These are phyloP conservation scores for Chalcosyrphus nemorum DNA, from an alignment of 2,888 invertebrate species.

Conservation along the genomic window DNA sequence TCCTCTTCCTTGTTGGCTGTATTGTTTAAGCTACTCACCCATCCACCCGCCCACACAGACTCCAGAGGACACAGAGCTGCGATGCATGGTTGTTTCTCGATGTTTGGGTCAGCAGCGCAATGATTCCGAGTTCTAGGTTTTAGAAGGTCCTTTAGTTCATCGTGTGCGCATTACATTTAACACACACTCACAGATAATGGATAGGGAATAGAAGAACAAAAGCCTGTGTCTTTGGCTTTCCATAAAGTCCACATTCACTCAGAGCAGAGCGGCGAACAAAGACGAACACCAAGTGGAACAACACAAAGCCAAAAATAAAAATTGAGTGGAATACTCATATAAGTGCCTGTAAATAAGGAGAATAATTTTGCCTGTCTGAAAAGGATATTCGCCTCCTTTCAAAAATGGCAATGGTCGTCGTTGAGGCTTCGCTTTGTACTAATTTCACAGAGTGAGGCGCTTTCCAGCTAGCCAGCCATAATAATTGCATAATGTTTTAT, in stretches of 20 bases:
- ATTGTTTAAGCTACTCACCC: slow-evolving; percentile 41
- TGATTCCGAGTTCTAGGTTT: slow-evolving; percentile 5
- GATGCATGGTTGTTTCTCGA: slow-evolving; percentile 12
- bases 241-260: slow-evolving; percentile 51
- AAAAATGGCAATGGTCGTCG: slow-evolving; percentile 22
- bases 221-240: slow-evolving; percentile 38
- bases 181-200: slow-evolving; percentile 18
- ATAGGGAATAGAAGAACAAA: slow-evolving; percentile 42
- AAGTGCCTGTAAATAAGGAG: slow-evolving; percentile 56
- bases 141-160: slow-evolving; percentile 42
- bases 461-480: slow-evolving; percentile 51
- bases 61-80: background rate
- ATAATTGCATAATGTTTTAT: slow-evolving; percentile 73
- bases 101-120: slow-evolving; percentile 52
- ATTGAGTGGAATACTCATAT: slow-evolving; percentile 32
- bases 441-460: slow-evolving; percentile 52
- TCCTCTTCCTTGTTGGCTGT: slow-evolving; percentile 9
- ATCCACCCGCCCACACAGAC: slow-evolving; percentile 15
- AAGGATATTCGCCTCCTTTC: slow-evolving; percentile 53
- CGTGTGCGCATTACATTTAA: slow-evolving; percentile 13
- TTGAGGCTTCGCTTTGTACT: slow-evolving; percentile 34
- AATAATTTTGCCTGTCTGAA: slow-evolving; percentile 64
- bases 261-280: slow-evolving; percentile 51
- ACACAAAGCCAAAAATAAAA: slow-evolving; percentile 28
- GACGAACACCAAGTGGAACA: slow-evolving; percentile 18